A percentile compares a stretch with the other conserved stretches of the same genome.
These are phyloP conservation scores for Matsumurasca onukii DNA, from an alignment of 1,140 invertebrate genomes.

Conservation along the genomic window DNA sequence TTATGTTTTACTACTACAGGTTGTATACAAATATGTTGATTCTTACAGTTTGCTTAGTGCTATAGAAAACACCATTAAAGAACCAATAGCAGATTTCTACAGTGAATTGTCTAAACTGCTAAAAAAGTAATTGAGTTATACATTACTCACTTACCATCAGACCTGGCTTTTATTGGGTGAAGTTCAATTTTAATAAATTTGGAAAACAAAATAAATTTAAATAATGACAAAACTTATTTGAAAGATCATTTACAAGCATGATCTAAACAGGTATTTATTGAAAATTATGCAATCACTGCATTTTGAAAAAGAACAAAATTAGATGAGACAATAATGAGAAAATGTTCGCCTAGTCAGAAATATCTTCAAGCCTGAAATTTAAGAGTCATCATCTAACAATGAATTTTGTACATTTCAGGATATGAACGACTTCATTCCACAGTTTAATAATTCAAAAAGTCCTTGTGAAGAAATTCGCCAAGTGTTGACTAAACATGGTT, in stretches of 20 bases:
- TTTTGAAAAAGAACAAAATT: too few relatives aligned
- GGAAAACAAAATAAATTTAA: neutral
- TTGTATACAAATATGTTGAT: neutral
- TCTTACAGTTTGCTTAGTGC: neutral
- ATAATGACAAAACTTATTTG: neutral
- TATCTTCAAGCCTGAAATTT: too few relatives aligned
- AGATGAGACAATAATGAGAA: too few relatives aligned
- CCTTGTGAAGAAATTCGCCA: conserved; percentile 61
- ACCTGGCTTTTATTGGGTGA: neutral
- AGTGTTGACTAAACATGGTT: conserved; percentile 64
- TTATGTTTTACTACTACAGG: neutral
- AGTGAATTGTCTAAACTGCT: neutral
- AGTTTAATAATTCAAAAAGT: conserved; percentile 61
- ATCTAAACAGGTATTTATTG: neutral
- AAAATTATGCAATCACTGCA: neutral
- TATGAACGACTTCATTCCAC: conserved; percentile 62
- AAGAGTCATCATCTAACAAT: too few relatives aligned
- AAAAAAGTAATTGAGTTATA: neutral
- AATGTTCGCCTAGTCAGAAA: too few relatives aligned
- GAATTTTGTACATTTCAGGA: too few relatives aligned
- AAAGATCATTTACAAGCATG: neutral
- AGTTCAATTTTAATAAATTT: neutral
- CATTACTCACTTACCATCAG: neutral
- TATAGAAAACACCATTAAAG: neutral
- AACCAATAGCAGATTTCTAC: neutral